These are phyloP conservation scores for Brachypodius melanocephalos DNA, from an alignment of 2,113 vertebrate species.

Conservation along the genomic window DNA sequence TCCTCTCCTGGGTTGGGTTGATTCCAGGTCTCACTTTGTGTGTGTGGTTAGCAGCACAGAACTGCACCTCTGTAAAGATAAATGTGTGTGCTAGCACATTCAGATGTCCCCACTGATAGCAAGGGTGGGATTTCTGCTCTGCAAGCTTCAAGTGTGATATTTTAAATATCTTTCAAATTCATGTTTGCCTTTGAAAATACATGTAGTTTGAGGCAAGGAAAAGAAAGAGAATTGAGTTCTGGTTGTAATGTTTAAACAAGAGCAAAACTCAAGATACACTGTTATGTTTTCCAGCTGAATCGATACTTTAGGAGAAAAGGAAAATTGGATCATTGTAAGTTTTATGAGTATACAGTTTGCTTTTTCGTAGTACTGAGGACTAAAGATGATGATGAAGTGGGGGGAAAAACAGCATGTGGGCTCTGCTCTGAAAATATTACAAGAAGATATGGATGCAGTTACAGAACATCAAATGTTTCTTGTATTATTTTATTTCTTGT, in stretches of 20 bases:
- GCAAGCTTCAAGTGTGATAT: background rate
- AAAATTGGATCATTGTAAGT: background rate
- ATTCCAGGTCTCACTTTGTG: background rate
- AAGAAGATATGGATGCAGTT: background rate
- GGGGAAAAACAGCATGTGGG: rapidly evolving
- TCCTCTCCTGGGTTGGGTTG: background rate
- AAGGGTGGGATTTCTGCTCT: background rate
- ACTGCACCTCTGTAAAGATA: background rate
- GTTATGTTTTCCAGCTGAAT: background rate
- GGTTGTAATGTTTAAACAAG: background rate
- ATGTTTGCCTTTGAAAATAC: background rate
- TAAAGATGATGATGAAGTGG: rapidly evolving
- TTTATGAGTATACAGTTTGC: background rate
- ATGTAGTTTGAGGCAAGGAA: background rate
- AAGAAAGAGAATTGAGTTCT: background rate
- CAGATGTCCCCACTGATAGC: background rate
- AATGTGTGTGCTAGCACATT: background rate
- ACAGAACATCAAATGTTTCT: background rate
- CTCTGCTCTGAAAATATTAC: background rate
- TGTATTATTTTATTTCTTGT: background rate
- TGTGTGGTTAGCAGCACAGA: background rate
- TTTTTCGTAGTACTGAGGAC: background rate
- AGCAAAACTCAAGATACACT: background rate
- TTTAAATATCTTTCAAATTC: background rate
- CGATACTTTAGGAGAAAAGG: background rate